Evolutionary conservation across 1,140 invertebrate genomes (phyloP), one percentile per base, ranked within the genome.

Genomic region (Cotesia typhae): DNA sequence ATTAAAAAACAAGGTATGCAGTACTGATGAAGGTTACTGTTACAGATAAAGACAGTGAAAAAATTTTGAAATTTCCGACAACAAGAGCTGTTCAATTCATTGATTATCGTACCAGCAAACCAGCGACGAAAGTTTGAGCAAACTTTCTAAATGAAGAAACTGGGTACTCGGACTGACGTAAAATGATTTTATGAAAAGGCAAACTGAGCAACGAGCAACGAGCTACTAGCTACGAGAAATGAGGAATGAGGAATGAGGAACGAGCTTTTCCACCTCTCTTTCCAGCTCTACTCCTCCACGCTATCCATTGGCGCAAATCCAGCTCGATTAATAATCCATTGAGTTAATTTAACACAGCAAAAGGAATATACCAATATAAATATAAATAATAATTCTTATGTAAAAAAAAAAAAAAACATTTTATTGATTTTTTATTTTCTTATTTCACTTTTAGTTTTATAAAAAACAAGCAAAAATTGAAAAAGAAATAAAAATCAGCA

Each of bases 251-350:
- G 28, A 28, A 28, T 28, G 28, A 28, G 28, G 28, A 28, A 28
- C 28, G 28, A 28, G 28, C 28, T 28, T 28, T 28, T 28, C 28
- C 28, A 28, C 28, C 28, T 28, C 28, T 28, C 17, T 17, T 17
- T 17, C 17, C 17, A 17, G 17, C 17, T 17, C 28, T 28, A 28
- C 5, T 47, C 41, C 41, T 47, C 41, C 41, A 9, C 41, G 41
- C 41, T 47, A 47, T 47, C 6, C 41, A 17, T 64, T 64, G 61
- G 61, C 61, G 5, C 38, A n/a, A 5, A 3, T 37, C 61, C 61
- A 64, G 36, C 36, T 37, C 36, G 61, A 64, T 64, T 64, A 64
- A 64, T 64, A 64, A 64, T 38, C 36, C 61, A n/a, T 38, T n/a
- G 35, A 38, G 35, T 64, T 64, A 64, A 64, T 38, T 64, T 36